Evolutionary conservation across 2,797 vertebrate genomes (phyloP).

Genomic region (Amphiprion clarkii): DNA sequence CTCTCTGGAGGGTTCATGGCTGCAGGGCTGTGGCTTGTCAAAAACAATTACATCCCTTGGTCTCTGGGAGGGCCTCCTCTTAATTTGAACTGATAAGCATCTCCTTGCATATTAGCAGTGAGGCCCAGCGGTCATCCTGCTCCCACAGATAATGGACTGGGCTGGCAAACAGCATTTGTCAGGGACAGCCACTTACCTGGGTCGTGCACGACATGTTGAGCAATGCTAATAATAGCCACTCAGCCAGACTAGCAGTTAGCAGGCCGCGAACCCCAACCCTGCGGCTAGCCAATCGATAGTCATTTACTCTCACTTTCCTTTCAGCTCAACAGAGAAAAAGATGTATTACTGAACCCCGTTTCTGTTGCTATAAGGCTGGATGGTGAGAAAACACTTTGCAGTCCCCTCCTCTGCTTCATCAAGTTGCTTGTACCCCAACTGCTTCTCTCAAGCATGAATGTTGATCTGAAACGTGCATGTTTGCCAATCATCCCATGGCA

Average conservation of each 20-base stretch:
- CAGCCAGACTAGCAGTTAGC: constrained; percentile 84
- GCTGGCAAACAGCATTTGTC: constrained; percentile 83
- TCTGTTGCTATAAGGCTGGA: constrained; percentile 57
- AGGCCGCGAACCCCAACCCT: constrained; percentile 74
- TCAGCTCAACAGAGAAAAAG: constrained; percentile 74
- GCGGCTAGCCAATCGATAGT: constrained; percentile 84
- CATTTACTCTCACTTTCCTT: constrained; percentile 82
- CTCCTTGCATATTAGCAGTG: constrained; percentile 86
- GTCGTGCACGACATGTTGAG: constrained; percentile 74
- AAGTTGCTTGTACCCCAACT: constrained; percentile 24
- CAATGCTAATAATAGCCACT: constrained; percentile 85
- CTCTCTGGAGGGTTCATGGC: constrained; percentile 79
- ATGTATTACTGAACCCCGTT: constrained; percentile 68
- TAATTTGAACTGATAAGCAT: constrained; percentile 90
- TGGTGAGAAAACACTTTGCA: constrained; percentile 43
- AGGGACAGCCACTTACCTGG: constrained; percentile 82
- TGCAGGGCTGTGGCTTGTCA: constrained; percentile 82
- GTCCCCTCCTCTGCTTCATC: constrained; percentile 42
- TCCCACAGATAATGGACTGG: constrained; percentile 83
- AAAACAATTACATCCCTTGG: constrained; percentile 84
- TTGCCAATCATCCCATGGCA: constrained; percentile 43
- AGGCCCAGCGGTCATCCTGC: constrained; percentile 78
- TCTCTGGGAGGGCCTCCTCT: constrained; percentile 80
- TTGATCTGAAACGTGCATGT: constrained; percentile 42
- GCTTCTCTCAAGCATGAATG: constrained; percentile 17